Evolutionary conservation across 2,113 vertebrate genomes (phyloP), one percentile per base, ranked within the genome.

Genomic region (Struthio camelus): DNA sequence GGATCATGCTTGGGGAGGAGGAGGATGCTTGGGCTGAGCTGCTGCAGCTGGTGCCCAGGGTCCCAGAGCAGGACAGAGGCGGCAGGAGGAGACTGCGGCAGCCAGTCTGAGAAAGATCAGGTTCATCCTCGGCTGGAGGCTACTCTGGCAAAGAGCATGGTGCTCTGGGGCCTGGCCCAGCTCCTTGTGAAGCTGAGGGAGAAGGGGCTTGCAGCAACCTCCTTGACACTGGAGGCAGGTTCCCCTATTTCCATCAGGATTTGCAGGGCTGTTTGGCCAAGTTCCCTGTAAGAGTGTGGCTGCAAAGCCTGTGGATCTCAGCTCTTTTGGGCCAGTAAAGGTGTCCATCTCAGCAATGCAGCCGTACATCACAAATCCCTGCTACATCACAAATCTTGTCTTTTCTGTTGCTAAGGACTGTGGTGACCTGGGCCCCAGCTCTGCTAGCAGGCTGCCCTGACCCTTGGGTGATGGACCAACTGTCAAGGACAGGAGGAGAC

Each of bases 211-310:
- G 14, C 14, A 56, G 9, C 2, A 2, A 20, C 30, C 18, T 64
- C 46, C 66, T 9, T 13, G 40, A 14, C 58, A 10, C 0, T 93
- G 56, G 84, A 67, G 73, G 11, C 24, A 87, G 36, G 30, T 64
- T 81, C 58, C 53, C 44, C 28, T 15, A 9, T 19, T 90, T 83
- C 53, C 28, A 11, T 70, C 6, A 38, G 67, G 44, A 17, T 67
- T n/a, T 40, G 66, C 48, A 58, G 42, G 20, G 17, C n/a, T 8
- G 14, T 22, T 87, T 70, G 40, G 22, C 15, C 46, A 50, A 9
- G 6, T 5, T 42, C 17, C 11, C 23, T 2, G 0, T 25, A 80
- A 80, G 3, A 80, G 7, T 1, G 0, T 0, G 1, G 14, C 22
- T 86, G n/a, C 64, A 83, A 67, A 69, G 17, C 46, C 46, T 1